Conservation (phyloP, 2,888 invertebrate species). For the Dynastes tityus region DNA sequence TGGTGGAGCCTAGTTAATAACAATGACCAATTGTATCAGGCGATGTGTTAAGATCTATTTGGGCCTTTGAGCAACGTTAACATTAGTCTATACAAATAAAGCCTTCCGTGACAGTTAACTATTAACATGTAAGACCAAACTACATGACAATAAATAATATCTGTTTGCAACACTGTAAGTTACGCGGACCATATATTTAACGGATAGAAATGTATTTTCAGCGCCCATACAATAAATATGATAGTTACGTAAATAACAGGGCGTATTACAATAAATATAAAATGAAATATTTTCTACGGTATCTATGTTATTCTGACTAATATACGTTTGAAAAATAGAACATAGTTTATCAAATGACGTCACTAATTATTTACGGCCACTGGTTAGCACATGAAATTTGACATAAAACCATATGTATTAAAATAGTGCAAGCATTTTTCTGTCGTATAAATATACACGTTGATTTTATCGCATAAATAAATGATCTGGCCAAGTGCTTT, state of each 20-base stretch:
- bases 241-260: slow-evolving; percentile 16
- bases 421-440: background rate
- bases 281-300: slow-evolving; percentile 11
- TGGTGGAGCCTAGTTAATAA: no score
- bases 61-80: no score
- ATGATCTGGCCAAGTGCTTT: no score
- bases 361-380: slow-evolving; percentile 12
- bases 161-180: background rate
- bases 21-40: no score
- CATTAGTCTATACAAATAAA: no score
- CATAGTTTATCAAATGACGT: slow-evolving; percentile 19
- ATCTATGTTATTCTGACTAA: slow-evolving; percentile 6
- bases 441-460: no score
- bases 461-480: no score
- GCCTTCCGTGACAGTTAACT: no score
- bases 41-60: no score
- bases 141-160: background rate
- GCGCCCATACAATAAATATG: background rate
- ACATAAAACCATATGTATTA: background rate
- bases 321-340: background rate
- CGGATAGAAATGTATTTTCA: background rate
- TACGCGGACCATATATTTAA: background rate
- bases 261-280: slow-evolving; percentile 18
- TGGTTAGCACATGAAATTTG: background rate
- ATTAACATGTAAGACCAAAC: no score